A percentile compares a stretch with the other conserved stretches of the same genome.
Conservation (phyloP, 2,888 invertebrate species). For the Arctia plantaginis region DNA sequence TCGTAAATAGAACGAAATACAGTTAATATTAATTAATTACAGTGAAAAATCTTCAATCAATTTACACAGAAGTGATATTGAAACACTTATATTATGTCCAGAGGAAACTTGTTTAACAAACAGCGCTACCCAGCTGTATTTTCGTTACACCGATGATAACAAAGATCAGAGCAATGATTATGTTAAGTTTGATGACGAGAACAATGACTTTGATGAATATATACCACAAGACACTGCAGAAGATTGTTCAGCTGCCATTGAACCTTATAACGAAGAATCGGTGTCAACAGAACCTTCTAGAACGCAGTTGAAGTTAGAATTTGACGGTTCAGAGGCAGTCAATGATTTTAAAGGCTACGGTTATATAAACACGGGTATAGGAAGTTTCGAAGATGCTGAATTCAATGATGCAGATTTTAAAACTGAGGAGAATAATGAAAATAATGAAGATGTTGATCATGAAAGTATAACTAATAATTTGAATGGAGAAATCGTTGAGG, state of each 20-base stretch:
- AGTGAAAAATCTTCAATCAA: constrained; percentile 77
- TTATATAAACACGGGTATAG: constrained; percentile 12
- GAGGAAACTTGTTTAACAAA: constrained; percentile 66
- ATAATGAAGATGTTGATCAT: constrained; percentile 11
- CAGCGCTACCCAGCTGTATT: constrained; percentile 27
- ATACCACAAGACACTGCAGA: constrained; percentile 13
- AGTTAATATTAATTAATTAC: constrained; percentile 42
- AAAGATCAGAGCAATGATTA: constrained; percentile 44
- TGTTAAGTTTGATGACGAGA: constrained; percentile 35
- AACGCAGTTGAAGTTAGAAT: constrained; percentile 4
- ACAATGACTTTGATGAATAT: constrained; percentile 34
- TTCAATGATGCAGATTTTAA: constrained; percentile 29
- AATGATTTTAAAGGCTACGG: constrained; percentile 6
- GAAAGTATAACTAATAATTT: not conserved
- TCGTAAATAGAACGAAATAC: not conserved
- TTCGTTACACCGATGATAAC: constrained; percentile 22
- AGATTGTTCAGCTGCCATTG: constrained; percentile 1
- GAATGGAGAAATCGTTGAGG: constrained; percentile 17
- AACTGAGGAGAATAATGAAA: constrained; percentile 26
- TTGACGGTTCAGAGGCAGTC: not conserved
- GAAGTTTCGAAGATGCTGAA: constrained; percentile 20
- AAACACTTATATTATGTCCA: constrained; percentile 64
- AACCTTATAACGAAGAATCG: not conserved
- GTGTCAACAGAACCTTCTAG: constrained; percentile 5
- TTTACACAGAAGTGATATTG: constrained; percentile 65